A percentile compares a stretch with the other conserved stretches of the same genome.
Conservation (phyloP, 2,797 vertebrate genomes). For the Carduelis carduelis region DNA sequence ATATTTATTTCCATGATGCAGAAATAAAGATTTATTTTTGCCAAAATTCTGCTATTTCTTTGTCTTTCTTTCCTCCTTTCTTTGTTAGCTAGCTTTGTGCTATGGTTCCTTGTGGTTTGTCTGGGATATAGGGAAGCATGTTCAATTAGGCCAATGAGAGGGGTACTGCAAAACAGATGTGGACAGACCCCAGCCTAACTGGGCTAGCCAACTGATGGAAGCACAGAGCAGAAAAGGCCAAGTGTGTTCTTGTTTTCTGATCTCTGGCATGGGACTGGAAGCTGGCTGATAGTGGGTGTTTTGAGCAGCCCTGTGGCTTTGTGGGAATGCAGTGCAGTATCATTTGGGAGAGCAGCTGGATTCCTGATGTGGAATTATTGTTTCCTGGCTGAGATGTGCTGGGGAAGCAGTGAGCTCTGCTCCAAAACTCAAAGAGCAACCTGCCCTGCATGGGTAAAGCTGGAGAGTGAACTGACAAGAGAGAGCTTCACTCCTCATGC, state of each 20-base stretch:
- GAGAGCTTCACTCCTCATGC: background rate
- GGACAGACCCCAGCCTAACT: background rate
- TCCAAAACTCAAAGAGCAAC: background rate
- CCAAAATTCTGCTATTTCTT: background rate
- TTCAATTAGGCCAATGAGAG: slow-evolving; percentile 54
- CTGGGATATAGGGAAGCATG: slow-evolving; percentile 35
- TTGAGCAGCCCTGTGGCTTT: slow-evolving; percentile 42
- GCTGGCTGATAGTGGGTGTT: slow-evolving; percentile 16
- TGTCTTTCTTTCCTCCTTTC: background rate
- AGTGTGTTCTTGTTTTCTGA: slow-evolving; percentile 25
- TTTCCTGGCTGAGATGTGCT: background rate
- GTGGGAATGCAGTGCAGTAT: background rate
- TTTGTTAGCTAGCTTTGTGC: background rate
- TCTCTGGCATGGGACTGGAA: slow-evolving; percentile 35
- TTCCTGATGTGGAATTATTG: slow-evolving; percentile 8
- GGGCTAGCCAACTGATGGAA: background rate
- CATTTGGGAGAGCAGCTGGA: slow-evolving; percentile 8
- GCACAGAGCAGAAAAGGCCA: background rate
- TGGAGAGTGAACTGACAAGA: background rate
- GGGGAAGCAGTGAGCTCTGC: background rate
- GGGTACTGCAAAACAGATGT: slow-evolving; percentile 60
- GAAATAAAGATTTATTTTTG: background rate
- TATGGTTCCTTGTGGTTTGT: slow-evolving; percentile 57
- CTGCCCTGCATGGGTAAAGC: background rate
- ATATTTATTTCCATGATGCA: background rate